Evolutionary conservation across 2,797 vertebrate species (phyloP), one percentile per base, ranked within the genome.

Genomic region (Danio choprae): DNA sequence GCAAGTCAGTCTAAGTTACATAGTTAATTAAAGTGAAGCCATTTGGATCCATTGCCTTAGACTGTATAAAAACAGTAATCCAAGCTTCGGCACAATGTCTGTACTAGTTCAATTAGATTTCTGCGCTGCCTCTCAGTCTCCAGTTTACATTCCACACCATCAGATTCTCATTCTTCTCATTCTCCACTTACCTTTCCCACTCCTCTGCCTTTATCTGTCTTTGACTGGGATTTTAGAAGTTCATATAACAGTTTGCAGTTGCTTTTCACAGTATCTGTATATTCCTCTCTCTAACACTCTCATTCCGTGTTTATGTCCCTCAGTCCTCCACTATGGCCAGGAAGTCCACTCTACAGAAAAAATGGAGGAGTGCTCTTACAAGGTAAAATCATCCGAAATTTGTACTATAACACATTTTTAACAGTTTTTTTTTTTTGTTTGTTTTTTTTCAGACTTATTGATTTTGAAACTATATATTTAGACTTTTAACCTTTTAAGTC

Each of bases 271-370:
- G 29, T 50, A 13, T 48, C 13, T 48, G 10, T 16, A 43, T 43
- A n/a, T 64, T 48, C 16, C 53, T 64, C 5, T 69, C 46, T 69
- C 4, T 40, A 12, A 85, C 82, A 85, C 59, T 88, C 64, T 55
- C 10, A 29, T 59, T 81, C 41, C 83, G 82, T 82, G 63, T 68
- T 75, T 80, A 63, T 83, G 62, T 70, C 10, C 74, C 63, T 80
- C 50, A 96, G 96, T 93, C 95, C 96, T 92, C 95, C 96, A 77
- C 92, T 98, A 90, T 98, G 97, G 97, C 94, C 96, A 44, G 96
- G 95, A 95, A 97, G 95, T 92, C 95, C 96, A 91, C 96, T 98
- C 89, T 96, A 98, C 94, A 96, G 97, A 93, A 98, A 96, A 93
- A 98, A 97, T 16, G 92, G 92, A 92, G 93, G 91, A 92, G 95